Evolutionary conservation across 2,888 invertebrate species (phyloP).

Genomic region (Drosophila neonasuta): DNA sequence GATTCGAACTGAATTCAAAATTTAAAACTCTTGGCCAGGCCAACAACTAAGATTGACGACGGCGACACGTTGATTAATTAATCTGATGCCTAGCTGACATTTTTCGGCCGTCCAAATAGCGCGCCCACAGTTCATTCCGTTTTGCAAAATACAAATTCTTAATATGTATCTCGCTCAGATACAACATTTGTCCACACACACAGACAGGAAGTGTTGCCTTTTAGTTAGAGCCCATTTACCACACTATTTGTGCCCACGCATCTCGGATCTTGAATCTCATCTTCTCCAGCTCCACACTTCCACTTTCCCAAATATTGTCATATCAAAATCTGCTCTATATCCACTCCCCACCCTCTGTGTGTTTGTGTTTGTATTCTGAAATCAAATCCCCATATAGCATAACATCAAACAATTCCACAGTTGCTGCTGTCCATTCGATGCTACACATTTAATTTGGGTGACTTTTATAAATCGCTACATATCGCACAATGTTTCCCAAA

Average conservation of each 20-base stretch:
- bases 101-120: constrained; percentile 35
- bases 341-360: not conserved
- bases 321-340: constrained; percentile 48
- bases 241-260: constrained; percentile 36
- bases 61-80: constrained; percentile 77
- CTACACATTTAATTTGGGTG: constrained; percentile 68
- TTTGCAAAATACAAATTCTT: constrained; percentile 39
- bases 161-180: constrained; percentile 34
- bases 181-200: constrained; percentile 2
- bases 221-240: constrained; percentile 26
- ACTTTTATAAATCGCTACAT: constrained; percentile 79
- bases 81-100: constrained; percentile 69
- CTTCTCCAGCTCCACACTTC: not conserved
- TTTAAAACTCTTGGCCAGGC: constrained; percentile 29
- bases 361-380: constrained; percentile 47
- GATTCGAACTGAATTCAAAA: constrained; percentile 50
- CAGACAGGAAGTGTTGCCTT: constrained; percentile 52
- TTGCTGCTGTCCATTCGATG: constrained; percentile 76
- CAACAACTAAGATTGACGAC: constrained; percentile 65
- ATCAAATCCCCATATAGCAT: constrained; percentile 76
- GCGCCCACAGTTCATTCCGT: constrained; percentile 19
- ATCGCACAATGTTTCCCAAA: constrained; percentile 67
- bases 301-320: constrained; percentile 24
- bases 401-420: constrained; percentile 73
- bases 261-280: not conserved